Conservation (phyloP, 2,113 vertebrate genomes). For the Propithecus coquereli region DNA sequence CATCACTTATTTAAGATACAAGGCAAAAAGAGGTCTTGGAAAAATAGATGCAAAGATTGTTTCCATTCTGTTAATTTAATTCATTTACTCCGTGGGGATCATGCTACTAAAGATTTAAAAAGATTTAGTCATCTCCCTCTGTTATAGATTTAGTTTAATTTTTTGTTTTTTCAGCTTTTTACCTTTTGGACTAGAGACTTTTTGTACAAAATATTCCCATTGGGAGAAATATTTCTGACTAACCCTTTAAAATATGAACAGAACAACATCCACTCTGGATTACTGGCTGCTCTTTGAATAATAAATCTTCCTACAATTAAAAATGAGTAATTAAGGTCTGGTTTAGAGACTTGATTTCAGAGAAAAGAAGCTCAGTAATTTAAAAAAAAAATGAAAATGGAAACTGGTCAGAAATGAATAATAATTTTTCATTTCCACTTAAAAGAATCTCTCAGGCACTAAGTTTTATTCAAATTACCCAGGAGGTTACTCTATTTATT, state of each 20-base stretch:
- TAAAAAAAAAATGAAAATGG: constrained; percentile 46
- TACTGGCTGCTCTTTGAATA: constrained; percentile 38
- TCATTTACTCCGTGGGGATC: not conserved
- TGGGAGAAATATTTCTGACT: constrained; percentile 29
- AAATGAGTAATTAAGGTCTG: not conserved
- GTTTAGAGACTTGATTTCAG: constrained; percentile 49
- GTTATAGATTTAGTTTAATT: constrained; percentile 24
- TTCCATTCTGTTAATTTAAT: not conserved
- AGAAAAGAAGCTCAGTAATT: constrained; percentile 38
- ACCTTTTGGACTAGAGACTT: not conserved
- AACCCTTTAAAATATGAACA: constrained; percentile 28
- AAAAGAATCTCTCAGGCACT: constrained; percentile 19
- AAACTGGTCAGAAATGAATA: constrained; percentile 30
- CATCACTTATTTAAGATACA: not conserved
- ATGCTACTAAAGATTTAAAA: constrained; percentile 7
- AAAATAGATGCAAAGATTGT: not conserved
- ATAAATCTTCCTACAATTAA: constrained; percentile 28
- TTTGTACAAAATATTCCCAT: not conserved
- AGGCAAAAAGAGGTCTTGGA: not conserved
- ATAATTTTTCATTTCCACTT: constrained; percentile 56
- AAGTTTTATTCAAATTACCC: constrained; percentile 41
- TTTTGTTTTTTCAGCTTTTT: not conserved
- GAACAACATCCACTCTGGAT: not conserved
- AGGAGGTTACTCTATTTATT: constrained; percentile 17
- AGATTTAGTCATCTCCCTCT: not conserved